phyloP scores from a whole-genome alignment of 2,888 invertebrate species.

The Malachius bipustulatus region DNA sequence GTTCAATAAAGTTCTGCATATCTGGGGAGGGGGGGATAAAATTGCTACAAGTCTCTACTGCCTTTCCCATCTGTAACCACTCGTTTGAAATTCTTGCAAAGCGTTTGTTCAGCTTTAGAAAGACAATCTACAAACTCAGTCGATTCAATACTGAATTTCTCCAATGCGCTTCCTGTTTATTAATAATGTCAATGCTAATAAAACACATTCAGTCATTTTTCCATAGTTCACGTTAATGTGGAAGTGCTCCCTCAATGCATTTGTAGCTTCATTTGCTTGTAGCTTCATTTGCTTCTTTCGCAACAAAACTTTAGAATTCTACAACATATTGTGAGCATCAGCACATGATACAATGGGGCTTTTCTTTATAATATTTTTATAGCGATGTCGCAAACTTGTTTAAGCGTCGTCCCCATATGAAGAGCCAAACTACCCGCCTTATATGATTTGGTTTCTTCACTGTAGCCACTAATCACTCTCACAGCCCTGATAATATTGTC shows the following conservation, averaged over 20 bases:
- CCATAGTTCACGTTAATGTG: no score
- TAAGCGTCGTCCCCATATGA: slow-evolving; percentile 18
- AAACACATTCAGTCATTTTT: no score
- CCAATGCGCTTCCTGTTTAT: no score
- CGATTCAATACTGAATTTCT: neutral
- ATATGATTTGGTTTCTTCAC: slow-evolving; percentile 14
- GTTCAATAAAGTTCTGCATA: no score
- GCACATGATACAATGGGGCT: slow-evolving; percentile 9
- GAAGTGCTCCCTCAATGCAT: slow-evolving; percentile 6
- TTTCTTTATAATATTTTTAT: slow-evolving; percentile 16
- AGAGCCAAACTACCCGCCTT: slow-evolving; percentile 17
- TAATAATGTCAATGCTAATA: no score
- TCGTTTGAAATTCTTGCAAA: slow-evolving; percentile 15
- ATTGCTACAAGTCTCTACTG: no score
- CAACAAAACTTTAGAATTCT: slow-evolving; percentile 10
- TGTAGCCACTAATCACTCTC: slow-evolving; percentile 15
- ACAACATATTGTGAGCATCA: slow-evolving; percentile 9
- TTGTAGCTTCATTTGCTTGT: slow-evolving; percentile 9
- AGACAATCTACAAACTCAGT: slow-evolving; percentile 9
- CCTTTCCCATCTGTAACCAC: slow-evolving; percentile 18
- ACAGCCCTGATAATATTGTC: slow-evolving; percentile 14
- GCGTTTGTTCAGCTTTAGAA: slow-evolving; percentile 9
- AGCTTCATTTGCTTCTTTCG: slow-evolving; percentile 7
- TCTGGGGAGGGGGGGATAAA: no score
- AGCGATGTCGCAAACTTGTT: slow-evolving; percentile 18